Percentiles rank a stretch among this genome's conserved stretches.
Conservation (phyloP, 2,888 invertebrate genomes). For the Drosophila picticornis region DNA sequence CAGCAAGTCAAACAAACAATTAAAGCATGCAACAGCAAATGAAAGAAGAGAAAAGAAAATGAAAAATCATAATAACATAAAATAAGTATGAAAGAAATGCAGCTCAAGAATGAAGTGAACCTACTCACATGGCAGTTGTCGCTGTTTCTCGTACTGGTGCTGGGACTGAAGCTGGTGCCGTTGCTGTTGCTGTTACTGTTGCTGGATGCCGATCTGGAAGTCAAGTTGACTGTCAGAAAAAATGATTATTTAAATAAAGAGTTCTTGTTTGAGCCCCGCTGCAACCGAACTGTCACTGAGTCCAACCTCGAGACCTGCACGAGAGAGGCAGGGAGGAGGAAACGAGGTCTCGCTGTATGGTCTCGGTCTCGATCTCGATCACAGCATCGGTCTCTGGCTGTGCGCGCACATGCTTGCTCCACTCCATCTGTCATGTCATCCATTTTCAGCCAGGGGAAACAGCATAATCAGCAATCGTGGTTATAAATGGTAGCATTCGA, state of each 20-base stretch:
- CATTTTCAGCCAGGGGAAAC: slow-evolving; percentile 79
- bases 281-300: slow-evolving; percentile 81
- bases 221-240: slow-evolving; percentile 84
- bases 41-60: slow-evolving; percentile 44
- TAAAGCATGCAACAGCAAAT: slow-evolving; percentile 63
- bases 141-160: slow-evolving; percentile 15
- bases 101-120: slow-evolving; percentile 46
- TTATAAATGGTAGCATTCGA: slow-evolving; percentile 84
- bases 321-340: not conserved
- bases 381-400: slow-evolving; percentile 69
- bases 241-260: slow-evolving; percentile 84
- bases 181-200: slow-evolving; percentile 2
- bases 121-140: slow-evolving; percentile 51
- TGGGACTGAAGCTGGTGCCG: not conserved
- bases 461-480: slow-evolving; percentile 83
- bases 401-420: slow-evolving; percentile 72
- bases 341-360: slow-evolving; percentile 13
- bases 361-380: slow-evolving; percentile 14
- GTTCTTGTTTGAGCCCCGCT: slow-evolving; percentile 72
- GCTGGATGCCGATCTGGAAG: slow-evolving; percentile 84
- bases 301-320: slow-evolving; percentile 25
- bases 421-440: slow-evolving; percentile 84
- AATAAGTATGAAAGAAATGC: slow-evolving; percentile 60
- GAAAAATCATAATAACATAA: slow-evolving; percentile 51
- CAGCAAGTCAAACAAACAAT: slow-evolving; percentile 79